These are phyloP conservation scores for Corythornis madagascariensis DNA, from an alignment of 2,113 vertebrate genomes.

Conservation along the genomic window DNA sequence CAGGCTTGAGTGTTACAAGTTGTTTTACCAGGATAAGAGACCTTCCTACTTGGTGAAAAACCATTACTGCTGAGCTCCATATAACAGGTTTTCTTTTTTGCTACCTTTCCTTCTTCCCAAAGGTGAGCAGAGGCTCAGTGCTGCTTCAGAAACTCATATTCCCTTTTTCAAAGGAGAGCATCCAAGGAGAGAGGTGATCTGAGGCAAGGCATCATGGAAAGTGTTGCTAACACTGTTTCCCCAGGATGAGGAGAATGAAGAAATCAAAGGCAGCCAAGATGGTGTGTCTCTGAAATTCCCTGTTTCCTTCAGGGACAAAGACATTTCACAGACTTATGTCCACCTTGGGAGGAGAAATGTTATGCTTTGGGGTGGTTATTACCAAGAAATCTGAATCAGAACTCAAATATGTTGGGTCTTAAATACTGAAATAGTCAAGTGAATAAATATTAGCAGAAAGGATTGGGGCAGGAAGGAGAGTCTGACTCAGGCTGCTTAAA, in stretches of 20 bases:
- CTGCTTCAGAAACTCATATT: background rate
- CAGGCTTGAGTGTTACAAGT: background rate
- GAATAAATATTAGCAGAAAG: slow-evolving; percentile 36
- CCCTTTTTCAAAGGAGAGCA: background rate
- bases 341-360: slow-evolving; percentile 31
- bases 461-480: background rate
- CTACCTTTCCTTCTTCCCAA: background rate
- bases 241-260: background rate
- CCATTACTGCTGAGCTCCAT: background rate
- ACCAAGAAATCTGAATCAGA: slow-evolving; percentile 46
- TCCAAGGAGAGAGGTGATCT: slow-evolving; percentile 17
- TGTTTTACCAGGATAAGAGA: background rate
- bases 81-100: background rate
- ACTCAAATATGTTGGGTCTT: background rate
- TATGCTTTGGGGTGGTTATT: slow-evolving; percentile 38
- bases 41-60: background rate
- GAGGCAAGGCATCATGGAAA: slow-evolving; percentile 9
- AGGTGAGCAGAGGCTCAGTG: background rate
- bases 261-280: background rate
- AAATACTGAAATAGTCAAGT: background rate
- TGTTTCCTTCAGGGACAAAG: slow-evolving; percentile 1
- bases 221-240: background rate
- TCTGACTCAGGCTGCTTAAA: background rate
- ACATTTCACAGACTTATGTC: background rate
- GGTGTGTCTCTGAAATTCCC: background rate